These are phyloP conservation scores for Aphis gossypii DNA, from an alignment of 1,140 invertebrate species.

Conservation along the genomic window DNA sequence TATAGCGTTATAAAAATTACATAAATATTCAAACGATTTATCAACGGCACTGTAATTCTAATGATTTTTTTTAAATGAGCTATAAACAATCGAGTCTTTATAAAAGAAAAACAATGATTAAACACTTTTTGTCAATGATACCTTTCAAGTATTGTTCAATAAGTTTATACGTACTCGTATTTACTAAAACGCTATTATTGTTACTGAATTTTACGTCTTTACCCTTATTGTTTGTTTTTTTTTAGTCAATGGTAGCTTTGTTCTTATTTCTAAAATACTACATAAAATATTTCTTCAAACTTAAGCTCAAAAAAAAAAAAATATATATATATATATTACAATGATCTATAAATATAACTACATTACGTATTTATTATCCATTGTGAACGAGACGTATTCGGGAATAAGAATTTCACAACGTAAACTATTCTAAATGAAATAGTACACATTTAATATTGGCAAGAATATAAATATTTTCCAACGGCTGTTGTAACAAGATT, in stretches of 20 bases:
- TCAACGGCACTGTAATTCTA: background rate
- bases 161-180: background rate
- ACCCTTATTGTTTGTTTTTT: background rate
- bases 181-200: background rate
- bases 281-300: background rate
- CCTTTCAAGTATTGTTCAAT: background rate
- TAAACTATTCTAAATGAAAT: conserved; percentile 22
- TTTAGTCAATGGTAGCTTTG: background rate
- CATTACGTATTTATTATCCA: background rate
- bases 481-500: background rate
- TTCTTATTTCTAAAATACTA: background rate
- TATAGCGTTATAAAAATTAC: background rate
- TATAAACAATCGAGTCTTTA: background rate
- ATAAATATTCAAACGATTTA: background rate
- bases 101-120: background rate
- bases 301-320: background rate
- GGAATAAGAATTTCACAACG: background rate
- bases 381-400: background rate
- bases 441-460: conserved; percentile 6
- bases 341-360: background rate
- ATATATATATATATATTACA: background rate
- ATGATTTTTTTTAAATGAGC: background rate
- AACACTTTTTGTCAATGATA: background rate
- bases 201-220: background rate
- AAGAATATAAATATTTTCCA: background rate